These are phyloP conservation scores for Elgaria multicarinata DNA, from an alignment of 2,113 vertebrate genomes.

Conservation along the genomic window DNA sequence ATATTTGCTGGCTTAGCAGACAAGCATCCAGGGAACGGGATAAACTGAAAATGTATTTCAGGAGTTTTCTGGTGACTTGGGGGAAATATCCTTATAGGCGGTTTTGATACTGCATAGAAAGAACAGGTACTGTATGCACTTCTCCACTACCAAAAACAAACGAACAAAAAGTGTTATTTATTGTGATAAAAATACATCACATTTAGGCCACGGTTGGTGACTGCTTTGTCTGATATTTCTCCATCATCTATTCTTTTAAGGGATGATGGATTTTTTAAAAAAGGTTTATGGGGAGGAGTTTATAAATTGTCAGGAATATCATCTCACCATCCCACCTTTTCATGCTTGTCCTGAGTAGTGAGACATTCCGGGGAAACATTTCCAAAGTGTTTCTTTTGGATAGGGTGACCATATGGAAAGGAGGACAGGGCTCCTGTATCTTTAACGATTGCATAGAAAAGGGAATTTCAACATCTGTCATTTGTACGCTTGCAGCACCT, in stretches of 20 bases:
- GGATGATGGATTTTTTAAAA: background rate
- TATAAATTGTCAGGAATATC: background rate
- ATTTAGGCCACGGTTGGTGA: slow-evolving; percentile 39
- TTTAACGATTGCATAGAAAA: too few species aligned
- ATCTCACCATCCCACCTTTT: background rate
- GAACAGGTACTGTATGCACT: slow-evolving; percentile 72
- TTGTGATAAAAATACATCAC: slow-evolving; percentile 10
- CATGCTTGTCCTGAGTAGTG: background rate
- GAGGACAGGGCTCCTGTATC: too few species aligned
- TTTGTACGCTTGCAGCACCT: too few species aligned
- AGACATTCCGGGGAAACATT: background rate
- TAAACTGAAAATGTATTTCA: slow-evolving; percentile 64
- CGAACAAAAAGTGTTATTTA: background rate
- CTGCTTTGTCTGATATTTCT: slow-evolving; percentile 58
- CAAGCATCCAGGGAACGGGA: slow-evolving; percentile 63
- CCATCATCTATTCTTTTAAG: background rate
- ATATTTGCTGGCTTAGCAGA: slow-evolving; percentile 70
- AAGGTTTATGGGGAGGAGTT: background rate
- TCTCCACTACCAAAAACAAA: slow-evolving; percentile 75
- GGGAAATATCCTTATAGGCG: slow-evolving; percentile 39
- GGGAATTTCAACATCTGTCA: too few species aligned
- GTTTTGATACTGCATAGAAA: slow-evolving; percentile 51
- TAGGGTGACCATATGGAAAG: too few species aligned
- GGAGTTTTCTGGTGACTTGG: slow-evolving; percentile 67
- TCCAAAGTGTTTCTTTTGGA: background rate